Percentiles rank a stretch among this genome's conserved stretches.
Conservation (phyloP, 1,140 invertebrate species). For the Drosophila rhopaloa region DNA sequence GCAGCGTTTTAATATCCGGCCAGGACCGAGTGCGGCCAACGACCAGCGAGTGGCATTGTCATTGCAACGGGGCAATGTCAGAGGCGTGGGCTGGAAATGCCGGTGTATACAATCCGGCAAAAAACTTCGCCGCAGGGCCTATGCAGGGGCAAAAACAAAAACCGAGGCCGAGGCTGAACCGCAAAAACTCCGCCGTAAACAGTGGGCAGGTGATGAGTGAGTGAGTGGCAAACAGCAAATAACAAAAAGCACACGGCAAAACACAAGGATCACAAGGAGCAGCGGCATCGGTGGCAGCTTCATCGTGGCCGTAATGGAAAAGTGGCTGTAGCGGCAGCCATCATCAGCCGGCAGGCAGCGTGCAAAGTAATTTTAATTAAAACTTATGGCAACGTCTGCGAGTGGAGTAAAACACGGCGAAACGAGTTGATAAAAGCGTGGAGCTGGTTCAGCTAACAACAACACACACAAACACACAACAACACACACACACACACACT, state of each 20-base stretch:
- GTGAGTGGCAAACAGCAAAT: constrained; percentile 75
- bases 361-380: constrained; percentile 82
- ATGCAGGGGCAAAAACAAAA: constrained; percentile 28
- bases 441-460: constrained; percentile 21
- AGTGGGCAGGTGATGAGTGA: constrained; percentile 59
- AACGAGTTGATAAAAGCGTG: constrained; percentile 81
- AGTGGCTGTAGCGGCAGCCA: constrained; percentile 34
- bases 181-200: constrained; percentile 62
- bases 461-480: constrained; percentile 22
- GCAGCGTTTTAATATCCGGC: constrained; percentile 67
- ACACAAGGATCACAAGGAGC: constrained; percentile 20
- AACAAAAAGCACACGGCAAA: constrained; percentile 80
- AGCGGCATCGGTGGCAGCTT: not conserved
- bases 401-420: constrained; percentile 82
- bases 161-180: constrained; percentile 17
- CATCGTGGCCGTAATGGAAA: constrained; percentile 15
- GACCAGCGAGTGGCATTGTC: constrained; percentile 68
- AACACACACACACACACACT: constrained; percentile 30
- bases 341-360: constrained; percentile 62
- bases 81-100: constrained; percentile 59
- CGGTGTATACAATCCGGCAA: constrained; percentile 3
- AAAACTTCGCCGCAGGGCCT: constrained; percentile 20
- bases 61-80: constrained; percentile 77
- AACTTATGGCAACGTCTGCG: constrained; percentile 82
- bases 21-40: constrained; percentile 49